These are phyloP conservation scores for Frankliniella fusca DNA, from an alignment of 2,888 invertebrate species.

Conservation along the genomic window DNA sequence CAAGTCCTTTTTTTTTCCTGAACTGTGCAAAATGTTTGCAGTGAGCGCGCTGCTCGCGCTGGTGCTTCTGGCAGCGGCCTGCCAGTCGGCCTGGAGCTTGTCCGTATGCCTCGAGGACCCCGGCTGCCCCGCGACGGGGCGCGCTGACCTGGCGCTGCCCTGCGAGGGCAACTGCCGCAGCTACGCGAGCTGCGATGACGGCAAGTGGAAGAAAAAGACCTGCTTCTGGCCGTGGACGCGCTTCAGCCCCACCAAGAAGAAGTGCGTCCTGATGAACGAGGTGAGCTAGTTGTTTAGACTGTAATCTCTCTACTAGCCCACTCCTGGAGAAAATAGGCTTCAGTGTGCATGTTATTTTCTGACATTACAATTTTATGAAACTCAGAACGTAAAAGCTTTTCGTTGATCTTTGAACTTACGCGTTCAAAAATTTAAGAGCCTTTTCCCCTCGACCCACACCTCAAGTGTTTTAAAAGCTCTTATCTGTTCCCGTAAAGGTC, in stretches of 20 bases:
- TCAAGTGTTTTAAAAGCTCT: too few species aligned
- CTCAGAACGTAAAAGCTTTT: too few species aligned
- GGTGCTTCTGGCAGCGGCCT: background rate
- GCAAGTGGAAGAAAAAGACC: background rate
- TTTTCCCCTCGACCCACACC: too few species aligned
- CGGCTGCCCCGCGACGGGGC: background rate
- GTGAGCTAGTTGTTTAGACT: background rate
- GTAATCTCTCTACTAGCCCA: background rate
- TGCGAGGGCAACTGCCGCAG: constrained; percentile 10
- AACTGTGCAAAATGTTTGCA: too few species aligned
- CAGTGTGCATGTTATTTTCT: background rate
- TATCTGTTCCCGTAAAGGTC: background rate
- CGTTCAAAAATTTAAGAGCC: too few species aligned
- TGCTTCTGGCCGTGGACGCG: background rate
- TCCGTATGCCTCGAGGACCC: background rate
- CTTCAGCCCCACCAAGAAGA: background rate
- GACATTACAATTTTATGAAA: too few species aligned
- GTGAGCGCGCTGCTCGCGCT: background rate
- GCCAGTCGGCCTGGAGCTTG: background rate
- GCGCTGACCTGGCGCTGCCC: background rate
- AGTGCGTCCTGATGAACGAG: background rate
- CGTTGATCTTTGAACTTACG: too few species aligned
- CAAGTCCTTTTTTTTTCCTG: too few species aligned
- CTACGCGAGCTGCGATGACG: background rate
- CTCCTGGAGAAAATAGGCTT: background rate